phyloP scores from a whole-genome alignment of 2,797 vertebrate genomes.

The Channa striata region DNA sequence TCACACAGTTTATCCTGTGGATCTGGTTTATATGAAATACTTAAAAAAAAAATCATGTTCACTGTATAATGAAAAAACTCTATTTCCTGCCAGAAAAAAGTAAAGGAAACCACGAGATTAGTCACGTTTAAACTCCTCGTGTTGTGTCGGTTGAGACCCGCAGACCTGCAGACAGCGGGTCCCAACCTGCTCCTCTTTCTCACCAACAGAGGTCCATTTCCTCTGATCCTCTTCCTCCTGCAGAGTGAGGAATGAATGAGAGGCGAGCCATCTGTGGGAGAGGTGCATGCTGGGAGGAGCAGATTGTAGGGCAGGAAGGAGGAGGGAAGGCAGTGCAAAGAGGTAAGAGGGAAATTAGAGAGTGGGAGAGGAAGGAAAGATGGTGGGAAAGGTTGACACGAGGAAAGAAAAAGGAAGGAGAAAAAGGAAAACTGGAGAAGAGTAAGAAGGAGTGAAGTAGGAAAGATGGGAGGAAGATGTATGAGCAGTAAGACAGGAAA shows the following conservation, averaged over 20 bases:
- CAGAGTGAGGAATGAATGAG: constrained; percentile 28
- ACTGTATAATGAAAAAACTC: too few relatives aligned
- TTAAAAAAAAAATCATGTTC: too few relatives aligned
- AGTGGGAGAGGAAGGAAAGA: neutral
- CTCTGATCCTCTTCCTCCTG: constrained; percentile 55
- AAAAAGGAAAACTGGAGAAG: neutral
- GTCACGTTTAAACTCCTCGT: neutral
- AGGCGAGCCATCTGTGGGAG: constrained; percentile 58
- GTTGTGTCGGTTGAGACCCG: too few relatives aligned
- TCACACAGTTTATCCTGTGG: too few relatives aligned
- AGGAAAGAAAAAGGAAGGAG: too few relatives aligned
- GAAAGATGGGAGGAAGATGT: too few relatives aligned
- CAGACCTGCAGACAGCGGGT: constrained; percentile 40
- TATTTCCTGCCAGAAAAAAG: neutral
- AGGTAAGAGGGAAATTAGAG: neutral
- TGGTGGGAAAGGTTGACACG: too few relatives aligned
- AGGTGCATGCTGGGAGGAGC: constrained; percentile 59
- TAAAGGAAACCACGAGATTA: neutral
- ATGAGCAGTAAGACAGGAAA: too few relatives aligned
- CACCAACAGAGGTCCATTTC: constrained; percentile 59
- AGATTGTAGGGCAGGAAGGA: constrained; percentile 33
- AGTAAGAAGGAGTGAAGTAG: too few relatives aligned
- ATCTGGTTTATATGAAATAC: too few relatives aligned
- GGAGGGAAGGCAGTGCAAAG: neutral
- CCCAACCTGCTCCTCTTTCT: constrained; percentile 52